Percentiles rank a stretch among this genome's conserved stretches.
These are phyloP conservation scores for Desmophyllum pertusum DNA, from an alignment of 92 coral and sea anemone species.

Conservation along the genomic window DNA sequence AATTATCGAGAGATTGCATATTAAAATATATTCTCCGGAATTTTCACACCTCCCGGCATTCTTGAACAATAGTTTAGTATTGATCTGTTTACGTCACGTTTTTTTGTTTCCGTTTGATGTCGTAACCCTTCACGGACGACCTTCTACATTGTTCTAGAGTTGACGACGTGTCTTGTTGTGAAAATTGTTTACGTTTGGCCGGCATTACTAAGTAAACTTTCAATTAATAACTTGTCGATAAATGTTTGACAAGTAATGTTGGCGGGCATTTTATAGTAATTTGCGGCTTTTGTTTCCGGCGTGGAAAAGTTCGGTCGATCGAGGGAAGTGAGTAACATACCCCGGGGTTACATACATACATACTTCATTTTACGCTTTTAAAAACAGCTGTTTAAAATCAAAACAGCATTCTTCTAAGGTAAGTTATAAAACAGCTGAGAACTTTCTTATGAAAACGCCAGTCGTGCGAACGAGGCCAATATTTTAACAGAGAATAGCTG, in stretches of 20 bases:
- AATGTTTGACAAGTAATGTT: background rate
- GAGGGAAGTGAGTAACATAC: too few relatives aligned
- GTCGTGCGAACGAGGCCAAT: too few relatives aligned
- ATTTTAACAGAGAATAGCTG: too few relatives aligned
- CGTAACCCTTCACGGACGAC: conserved; percentile 2
- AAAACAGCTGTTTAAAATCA: background rate
- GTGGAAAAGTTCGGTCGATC: background rate
- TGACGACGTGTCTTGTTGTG: background rate
- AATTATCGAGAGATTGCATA: conserved; percentile 4
- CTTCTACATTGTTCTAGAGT: background rate
- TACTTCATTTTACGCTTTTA: too few relatives aligned
- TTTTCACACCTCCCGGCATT: conserved; percentile 26
- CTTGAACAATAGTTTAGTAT: background rate
- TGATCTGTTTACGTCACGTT: conserved; percentile 2
- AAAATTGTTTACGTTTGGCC: background rate
- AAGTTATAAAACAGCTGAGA: too few relatives aligned
- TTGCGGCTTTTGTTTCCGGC: background rate
- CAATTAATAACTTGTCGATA: background rate
- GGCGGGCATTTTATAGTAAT: background rate
- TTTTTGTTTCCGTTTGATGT: background rate
- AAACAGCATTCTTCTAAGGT: too few relatives aligned
- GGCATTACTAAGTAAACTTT: background rate
- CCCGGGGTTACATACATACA: too few relatives aligned
- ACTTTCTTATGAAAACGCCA: too few relatives aligned
- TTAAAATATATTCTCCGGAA: conserved; percentile 6